A percentile compares a stretch with the other conserved stretches of the same genome.
These are phyloP conservation scores for Mantis religiosa DNA, from an alignment of 2,888 invertebrate genomes.

Conservation along the genomic window DNA sequence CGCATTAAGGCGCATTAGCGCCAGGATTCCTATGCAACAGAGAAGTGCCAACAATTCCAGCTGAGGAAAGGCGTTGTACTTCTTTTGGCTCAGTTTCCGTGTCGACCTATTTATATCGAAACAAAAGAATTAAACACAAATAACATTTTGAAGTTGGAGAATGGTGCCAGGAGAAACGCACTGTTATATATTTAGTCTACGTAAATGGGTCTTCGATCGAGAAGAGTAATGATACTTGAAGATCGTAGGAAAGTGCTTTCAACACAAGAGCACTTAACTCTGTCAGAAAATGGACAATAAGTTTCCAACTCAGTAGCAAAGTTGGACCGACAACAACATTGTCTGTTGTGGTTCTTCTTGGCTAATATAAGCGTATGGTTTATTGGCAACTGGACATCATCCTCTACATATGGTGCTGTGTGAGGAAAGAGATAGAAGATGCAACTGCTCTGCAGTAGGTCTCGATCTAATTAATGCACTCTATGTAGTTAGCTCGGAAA, in stretches of 20 bases:
- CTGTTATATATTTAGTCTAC: neutral
- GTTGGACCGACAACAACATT: too few relatives aligned
- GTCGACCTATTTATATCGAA: neutral
- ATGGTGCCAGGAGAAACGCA: neutral
- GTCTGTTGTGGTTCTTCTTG: too few relatives aligned
- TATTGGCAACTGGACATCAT: too few relatives aligned
- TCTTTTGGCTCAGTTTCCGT: neutral
- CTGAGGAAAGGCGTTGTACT: neutral
- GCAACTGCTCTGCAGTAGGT: too few relatives aligned
- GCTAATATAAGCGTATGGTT: too few relatives aligned
- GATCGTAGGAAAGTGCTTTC: neutral
- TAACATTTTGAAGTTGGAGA: neutral
- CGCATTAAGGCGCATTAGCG: neutral
- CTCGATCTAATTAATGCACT: too few relatives aligned
- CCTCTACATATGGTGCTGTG: too few relatives aligned
- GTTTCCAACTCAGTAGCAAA: too few relatives aligned
- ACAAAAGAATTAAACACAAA: neutral
- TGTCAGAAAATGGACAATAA: neutral
- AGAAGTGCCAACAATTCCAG: neutral
- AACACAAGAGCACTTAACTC: neutral
- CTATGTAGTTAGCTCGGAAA: too few relatives aligned
- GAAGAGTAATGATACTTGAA: neutral
- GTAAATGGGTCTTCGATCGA: neutral
- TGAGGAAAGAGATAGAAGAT: too few relatives aligned
- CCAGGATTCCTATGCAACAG: neutral